Evolutionary conservation across 2,113 vertebrate genomes (phyloP).

Genomic region (Genyomyrus donnyi): DNA sequence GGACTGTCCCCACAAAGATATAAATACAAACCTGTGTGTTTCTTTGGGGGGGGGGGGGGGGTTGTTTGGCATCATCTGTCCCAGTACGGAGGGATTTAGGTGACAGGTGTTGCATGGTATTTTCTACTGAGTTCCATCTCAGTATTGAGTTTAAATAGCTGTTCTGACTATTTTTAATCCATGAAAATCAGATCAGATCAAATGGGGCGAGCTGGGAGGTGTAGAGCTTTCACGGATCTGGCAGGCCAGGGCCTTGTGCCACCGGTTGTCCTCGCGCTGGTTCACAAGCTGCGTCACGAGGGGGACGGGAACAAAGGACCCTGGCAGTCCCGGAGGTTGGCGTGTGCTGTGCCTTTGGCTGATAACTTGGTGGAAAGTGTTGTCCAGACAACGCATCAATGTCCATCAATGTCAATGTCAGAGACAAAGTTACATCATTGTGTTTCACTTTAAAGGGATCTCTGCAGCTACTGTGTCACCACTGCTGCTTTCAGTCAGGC

Average conservation of each 20-base stretch:
- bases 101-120: not conserved
- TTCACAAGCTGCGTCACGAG: not conserved
- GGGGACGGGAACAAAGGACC: not conserved
- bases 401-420: not conserved
- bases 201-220: not conserved
- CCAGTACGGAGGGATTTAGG: not conserved
- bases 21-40: not conserved
- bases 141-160: constrained; percentile 2
- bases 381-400: not conserved
- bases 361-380: constrained; percentile 8
- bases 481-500: not conserved
- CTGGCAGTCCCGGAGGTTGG: not conserved
- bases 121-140: not conserved
- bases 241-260: not conserved
- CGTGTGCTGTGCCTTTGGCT: not conserved
- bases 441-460: not conserved
- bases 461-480: not conserved
- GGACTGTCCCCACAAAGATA: not conserved
- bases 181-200: not conserved
- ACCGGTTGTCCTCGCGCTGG: not conserved
- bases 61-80: not conserved
- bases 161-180: constrained; percentile 4
- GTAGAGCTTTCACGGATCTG: not conserved
- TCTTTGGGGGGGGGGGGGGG: not conserved
- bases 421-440: not conserved